Percentiles rank a stretch among this genome's conserved stretches.
Conservation (phyloP, 2,888 invertebrate species). For the Anthoptus insignis region DNA sequence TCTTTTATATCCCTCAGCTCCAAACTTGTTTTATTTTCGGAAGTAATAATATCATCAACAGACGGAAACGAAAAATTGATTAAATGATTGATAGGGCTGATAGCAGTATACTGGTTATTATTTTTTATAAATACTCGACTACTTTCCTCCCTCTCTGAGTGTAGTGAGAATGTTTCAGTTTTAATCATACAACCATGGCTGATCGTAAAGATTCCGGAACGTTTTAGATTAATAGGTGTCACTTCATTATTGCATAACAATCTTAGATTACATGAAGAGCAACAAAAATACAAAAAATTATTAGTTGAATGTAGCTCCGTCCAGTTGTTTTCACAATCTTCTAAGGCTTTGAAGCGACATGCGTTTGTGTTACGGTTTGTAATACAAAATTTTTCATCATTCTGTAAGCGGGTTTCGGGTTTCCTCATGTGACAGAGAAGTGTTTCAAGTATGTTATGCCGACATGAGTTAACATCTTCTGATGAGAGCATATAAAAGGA, state of each 20-base stretch:
- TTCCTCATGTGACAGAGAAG: neutral
- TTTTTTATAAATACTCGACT: conserved; percentile 2
- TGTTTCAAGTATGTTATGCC: neutral
- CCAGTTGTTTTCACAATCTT: neutral
- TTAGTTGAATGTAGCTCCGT: neutral
- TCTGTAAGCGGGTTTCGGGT: neutral
- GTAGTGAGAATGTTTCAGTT: neutral
- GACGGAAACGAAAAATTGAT: conserved; percentile 7
- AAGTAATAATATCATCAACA: neutral
- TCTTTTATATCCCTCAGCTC: conserved; percentile 8
- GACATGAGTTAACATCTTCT: neutral
- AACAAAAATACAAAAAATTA: neutral
- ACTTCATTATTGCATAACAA: neutral
- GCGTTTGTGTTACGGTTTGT: neutral
- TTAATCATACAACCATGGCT: neutral
- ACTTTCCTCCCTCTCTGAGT: neutral
- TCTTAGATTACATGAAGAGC: neutral
- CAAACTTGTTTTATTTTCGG: neutral
- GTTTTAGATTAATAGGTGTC: neutral
- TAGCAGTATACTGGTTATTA: neutral
- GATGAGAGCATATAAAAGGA: neutral
- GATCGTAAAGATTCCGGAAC: neutral
- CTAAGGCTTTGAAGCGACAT: neutral
- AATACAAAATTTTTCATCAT: neutral
- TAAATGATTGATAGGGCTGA: conserved; percentile 12